phyloP scores from a whole-genome alignment of 2,888 invertebrate species.

The Mycalesis mineus region DNA sequence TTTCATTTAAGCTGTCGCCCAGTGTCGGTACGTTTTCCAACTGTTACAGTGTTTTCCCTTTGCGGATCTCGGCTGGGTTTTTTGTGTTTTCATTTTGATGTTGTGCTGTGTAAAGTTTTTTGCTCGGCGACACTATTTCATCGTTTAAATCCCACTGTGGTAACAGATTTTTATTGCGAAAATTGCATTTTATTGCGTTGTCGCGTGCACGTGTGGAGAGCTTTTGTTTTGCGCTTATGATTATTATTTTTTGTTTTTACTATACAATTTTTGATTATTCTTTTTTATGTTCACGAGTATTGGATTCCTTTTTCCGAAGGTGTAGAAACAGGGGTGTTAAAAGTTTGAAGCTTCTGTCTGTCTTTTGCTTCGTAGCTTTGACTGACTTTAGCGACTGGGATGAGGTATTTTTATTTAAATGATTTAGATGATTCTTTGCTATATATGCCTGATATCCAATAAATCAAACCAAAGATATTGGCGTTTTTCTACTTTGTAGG shows the following conservation, averaged over 20 bases:
- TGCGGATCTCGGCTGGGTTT: constrained; percentile 12
- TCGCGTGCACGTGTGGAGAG: not conserved
- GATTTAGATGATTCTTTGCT: too few species aligned
- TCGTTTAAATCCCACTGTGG: constrained; percentile 22
- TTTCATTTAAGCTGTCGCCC: constrained; percentile 21
- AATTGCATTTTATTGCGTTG: constrained; percentile 11
- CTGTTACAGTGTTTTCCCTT: constrained; percentile 24
- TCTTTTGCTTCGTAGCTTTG: too few species aligned
- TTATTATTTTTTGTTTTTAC: not conserved
- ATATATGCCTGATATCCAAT: too few species aligned
- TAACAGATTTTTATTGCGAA: constrained; percentile 11
- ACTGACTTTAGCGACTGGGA: too few species aligned
- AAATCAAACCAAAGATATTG: too few species aligned
- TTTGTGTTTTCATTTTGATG: constrained; percentile 21
- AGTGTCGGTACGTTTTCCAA: constrained; percentile 19
- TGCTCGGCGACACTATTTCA: constrained; percentile 19
- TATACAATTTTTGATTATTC: too few species aligned
- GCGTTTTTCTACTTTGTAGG: too few species aligned
- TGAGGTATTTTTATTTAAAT: too few species aligned
- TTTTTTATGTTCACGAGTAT: too few species aligned
- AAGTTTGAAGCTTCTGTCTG: too few species aligned
- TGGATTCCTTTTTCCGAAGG: too few species aligned
- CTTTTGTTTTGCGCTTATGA: not conserved
- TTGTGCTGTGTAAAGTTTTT: constrained; percentile 14
- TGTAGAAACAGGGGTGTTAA: too few species aligned